Conservation (phyloP, 2,888 invertebrate species). For the Leptinotarsa juncta region DNA sequence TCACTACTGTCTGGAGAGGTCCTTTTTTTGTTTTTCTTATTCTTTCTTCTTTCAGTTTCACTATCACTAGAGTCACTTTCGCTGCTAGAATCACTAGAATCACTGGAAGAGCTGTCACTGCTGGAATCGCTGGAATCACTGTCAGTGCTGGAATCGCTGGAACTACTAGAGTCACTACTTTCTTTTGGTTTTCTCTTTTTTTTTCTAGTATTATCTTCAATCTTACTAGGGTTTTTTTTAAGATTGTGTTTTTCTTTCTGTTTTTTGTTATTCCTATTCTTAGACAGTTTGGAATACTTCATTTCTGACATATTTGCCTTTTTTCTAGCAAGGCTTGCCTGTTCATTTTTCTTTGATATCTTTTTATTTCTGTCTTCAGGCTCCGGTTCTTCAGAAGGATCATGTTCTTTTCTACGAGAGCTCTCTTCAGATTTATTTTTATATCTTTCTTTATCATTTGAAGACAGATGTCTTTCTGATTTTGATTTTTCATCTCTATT, state of each 20-base stretch:
- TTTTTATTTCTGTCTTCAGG: background rate
- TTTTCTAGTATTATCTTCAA: constrained; percentile 11
- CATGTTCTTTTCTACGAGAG: background rate
- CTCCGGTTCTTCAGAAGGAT: background rate
- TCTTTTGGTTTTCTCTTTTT: constrained; percentile 19
- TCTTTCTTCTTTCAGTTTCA: constrained; percentile 47
- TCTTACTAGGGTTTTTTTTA: constrained; percentile 1
- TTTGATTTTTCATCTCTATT: background rate
- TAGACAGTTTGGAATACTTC: background rate
- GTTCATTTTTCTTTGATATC: background rate
- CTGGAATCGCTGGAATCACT: background rate
- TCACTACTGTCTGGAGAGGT: constrained; percentile 36
- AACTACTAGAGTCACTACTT: constrained; percentile 23
- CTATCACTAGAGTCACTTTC: constrained; percentile 47
- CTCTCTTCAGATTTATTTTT: background rate
- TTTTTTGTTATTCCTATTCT: constrained; percentile 4
- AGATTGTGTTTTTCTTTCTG: background rate
- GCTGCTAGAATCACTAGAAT: constrained; percentile 31
- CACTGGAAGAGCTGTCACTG: constrained; percentile 30
- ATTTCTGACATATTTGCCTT: background rate
- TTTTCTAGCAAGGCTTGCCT: background rate
- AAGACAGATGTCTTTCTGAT: background rate
- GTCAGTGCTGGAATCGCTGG: constrained; percentile 11
- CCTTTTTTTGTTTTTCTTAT: constrained; percentile 43
- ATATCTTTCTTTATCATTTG: background rate